Evolutionary conservation across 2,888 invertebrate species (phyloP).

Genomic region (Acanthosepion esculentum): DNA sequence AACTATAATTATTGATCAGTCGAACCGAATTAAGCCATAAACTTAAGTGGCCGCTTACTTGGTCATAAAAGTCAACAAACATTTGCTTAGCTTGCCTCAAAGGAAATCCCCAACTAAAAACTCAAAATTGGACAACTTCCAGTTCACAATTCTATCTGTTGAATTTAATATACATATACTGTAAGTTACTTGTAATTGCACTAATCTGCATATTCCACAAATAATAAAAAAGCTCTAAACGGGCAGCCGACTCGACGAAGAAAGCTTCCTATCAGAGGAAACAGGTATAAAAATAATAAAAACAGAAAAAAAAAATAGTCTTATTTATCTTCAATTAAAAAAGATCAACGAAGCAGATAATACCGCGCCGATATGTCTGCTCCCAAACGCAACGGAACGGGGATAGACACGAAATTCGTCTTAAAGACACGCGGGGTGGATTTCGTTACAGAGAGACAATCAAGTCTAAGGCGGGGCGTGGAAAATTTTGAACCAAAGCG

Average conservation of each 20-base stretch:
- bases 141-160: too few relatives aligned
- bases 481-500: background rate
- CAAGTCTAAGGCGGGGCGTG: background rate
- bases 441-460: too few relatives aligned
- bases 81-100: too few relatives aligned
- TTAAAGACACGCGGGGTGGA: background rate
- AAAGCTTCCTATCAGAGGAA: background rate
- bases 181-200: background rate
- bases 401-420: background rate
- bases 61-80: too few relatives aligned
- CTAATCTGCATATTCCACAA: background rate
- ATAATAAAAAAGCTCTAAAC: background rate
- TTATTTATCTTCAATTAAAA: conserved; percentile 9
- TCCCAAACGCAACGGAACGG: background rate
- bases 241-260: background rate
- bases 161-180: background rate
- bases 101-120: too few relatives aligned
- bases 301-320: background rate
- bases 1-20: too few relatives aligned
- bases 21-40: too few relatives aligned
- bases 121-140: too few relatives aligned
- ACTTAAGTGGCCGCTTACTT: too few relatives aligned
- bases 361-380: background rate
- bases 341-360: conserved; percentile 33
- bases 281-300: background rate